These are phyloP conservation scores for Clostera curtula DNA, from an alignment of 2,888 invertebrate genomes.

Conservation along the genomic window DNA sequence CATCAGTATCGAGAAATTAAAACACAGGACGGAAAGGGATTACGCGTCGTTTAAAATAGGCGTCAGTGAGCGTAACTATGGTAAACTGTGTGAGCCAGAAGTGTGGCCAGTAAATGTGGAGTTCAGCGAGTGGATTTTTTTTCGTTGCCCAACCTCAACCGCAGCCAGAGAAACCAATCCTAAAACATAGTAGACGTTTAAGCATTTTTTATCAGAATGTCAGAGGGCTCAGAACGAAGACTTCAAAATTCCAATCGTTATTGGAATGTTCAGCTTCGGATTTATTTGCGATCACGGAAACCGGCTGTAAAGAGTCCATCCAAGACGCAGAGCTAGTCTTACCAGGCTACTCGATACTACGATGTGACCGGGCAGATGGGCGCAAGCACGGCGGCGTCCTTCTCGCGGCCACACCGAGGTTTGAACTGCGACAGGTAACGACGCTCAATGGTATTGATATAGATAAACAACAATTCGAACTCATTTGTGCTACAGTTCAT, in stretches of 20 bases:
- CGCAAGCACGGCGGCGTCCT: slow-evolving; percentile 2
- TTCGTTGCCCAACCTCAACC: slow-evolving; percentile 2
- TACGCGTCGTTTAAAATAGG: not conserved
- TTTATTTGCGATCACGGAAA: slow-evolving; percentile 7
- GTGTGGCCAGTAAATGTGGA: not conserved
- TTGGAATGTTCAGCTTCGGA: slow-evolving; percentile 5
- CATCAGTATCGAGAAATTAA: not conserved
- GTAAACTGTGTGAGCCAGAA: not conserved
- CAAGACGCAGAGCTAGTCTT: slow-evolving; percentile 1
- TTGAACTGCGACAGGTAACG: slow-evolving; percentile 2
- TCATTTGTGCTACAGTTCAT: slow-evolving; percentile 5
- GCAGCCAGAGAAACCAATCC: not conserved
- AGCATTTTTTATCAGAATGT: slow-evolving; percentile 9
- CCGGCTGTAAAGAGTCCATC: slow-evolving; percentile 2
- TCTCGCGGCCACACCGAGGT: slow-evolving; percentile 4
- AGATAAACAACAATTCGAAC: slow-evolving; percentile 4
- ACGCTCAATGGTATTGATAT: slow-evolving; percentile 3
- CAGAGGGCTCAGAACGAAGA: slow-evolving; percentile 6
- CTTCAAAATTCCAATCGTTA: slow-evolving; percentile 4
- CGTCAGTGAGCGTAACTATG: not conserved
- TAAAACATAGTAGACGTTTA: no score
- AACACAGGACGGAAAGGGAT: not conserved
- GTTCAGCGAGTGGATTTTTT: slow-evolving; percentile 1
- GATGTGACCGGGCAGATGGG: slow-evolving; percentile 1
- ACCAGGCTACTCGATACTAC: slow-evolving; percentile 1